phyloP scores from a whole-genome alignment of 30 jellyfish, hydroid and myxozoan species.

The Turritopsis rubra region DNA sequence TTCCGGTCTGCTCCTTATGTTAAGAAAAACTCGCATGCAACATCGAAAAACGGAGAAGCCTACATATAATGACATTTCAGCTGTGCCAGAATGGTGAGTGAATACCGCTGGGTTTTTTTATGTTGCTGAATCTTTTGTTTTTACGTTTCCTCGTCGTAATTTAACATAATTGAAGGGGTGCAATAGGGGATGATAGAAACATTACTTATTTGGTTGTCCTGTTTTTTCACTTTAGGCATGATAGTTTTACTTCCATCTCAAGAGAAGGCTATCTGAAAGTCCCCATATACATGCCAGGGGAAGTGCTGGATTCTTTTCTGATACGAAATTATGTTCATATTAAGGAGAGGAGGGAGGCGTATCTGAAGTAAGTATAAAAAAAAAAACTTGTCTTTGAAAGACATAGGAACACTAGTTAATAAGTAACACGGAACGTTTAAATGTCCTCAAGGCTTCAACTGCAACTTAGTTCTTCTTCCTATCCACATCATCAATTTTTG shows the following conservation, averaged over 20 bases:
- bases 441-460: too few relatives aligned
- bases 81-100: background rate
- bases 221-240: background rate
- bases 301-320: background rate
- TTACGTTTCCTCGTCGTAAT: background rate
- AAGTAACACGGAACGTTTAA: too few relatives aligned
- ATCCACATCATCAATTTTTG: too few relatives aligned
- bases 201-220: too few relatives aligned
- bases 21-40: background rate
- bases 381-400: too few relatives aligned
- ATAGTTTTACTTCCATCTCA: background rate
- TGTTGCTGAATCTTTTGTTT: background rate
- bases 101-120: background rate
- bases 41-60: background rate
- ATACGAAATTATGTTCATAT: background rate
- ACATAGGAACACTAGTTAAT: too few relatives aligned
- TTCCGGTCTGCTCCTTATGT: background rate
- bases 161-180: too few relatives aligned
- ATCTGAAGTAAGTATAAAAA: background rate
- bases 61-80: background rate
- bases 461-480: too few relatives aligned
- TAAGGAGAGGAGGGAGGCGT: background rate
- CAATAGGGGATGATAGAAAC: too few relatives aligned
- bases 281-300: background rate
- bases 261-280: background rate